Percentiles rank a stretch among this genome's conserved stretches.
These are phyloP conservation scores for Emys orbicularis DNA, from an alignment of 2,797 vertebrate species.

Conservation along the genomic window DNA sequence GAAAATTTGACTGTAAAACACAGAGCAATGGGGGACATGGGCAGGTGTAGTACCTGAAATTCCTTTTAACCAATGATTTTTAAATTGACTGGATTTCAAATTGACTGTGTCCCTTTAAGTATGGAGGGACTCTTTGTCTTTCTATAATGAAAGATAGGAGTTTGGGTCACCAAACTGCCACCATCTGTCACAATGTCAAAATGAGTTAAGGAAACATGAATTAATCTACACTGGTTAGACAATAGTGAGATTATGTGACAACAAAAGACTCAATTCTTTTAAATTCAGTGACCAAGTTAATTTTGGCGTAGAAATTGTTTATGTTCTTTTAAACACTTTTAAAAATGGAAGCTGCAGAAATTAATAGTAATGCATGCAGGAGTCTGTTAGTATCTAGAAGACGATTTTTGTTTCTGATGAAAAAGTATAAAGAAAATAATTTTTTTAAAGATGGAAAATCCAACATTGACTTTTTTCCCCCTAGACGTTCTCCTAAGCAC, in stretches of 20 bases:
- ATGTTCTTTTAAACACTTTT: neutral
- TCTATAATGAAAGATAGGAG: neutral
- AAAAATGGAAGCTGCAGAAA: neutral
- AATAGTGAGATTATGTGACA: neutral
- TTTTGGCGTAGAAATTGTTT: neutral
- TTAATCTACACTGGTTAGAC: neutral
- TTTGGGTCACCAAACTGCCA: neutral
- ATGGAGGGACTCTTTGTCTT: neutral
- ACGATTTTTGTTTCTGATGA: neutral
- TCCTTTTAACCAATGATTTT: neutral
- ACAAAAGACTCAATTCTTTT: neutral
- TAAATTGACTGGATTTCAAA: neutral
- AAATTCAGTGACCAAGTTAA: neutral
- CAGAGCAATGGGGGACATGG: neutral
- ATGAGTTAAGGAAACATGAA: neutral
- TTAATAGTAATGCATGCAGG: neutral
- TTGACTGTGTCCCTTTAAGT: neutral
- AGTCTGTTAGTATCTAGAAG: neutral
- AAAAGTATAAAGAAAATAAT: neutral
- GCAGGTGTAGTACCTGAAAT: neutral
- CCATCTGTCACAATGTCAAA: neutral
- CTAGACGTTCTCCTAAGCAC: fast-evolving
- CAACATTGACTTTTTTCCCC: neutral
- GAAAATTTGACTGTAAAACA: neutral
- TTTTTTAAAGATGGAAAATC: neutral